phyloP scores from a whole-genome alignment of 2,797 vertebrate genomes.

The Delichon dasypus region DNA sequence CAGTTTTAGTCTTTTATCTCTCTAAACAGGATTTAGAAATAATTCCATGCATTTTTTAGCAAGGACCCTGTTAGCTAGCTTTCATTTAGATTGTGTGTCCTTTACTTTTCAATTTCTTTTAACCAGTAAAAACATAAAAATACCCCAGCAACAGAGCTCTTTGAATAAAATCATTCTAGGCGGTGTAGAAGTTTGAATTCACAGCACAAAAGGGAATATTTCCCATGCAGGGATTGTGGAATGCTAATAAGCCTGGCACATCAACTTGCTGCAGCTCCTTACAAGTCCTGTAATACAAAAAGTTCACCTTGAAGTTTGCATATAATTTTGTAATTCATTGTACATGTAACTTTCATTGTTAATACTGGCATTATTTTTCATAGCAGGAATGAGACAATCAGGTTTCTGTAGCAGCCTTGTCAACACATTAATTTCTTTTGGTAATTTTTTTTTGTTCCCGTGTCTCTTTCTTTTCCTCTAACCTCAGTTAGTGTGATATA shows the following conservation, averaged over 20 bases:
- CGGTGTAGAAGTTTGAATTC: constrained; percentile 19
- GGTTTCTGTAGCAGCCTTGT: background rate
- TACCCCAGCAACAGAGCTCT: background rate
- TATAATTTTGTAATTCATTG: constrained; percentile 25
- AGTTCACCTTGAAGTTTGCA: constrained; percentile 64
- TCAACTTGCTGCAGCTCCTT: constrained; percentile 18
- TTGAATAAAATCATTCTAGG: constrained; percentile 39
- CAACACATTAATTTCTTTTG: background rate
- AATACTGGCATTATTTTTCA: background rate
- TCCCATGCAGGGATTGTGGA: background rate
- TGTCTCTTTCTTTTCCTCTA: background rate
- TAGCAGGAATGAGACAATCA: background rate
- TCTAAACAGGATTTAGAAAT: background rate
- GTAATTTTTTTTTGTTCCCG: background rate
- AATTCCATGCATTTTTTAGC: background rate
- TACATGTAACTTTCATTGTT: constrained; percentile 3
- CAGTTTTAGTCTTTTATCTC: background rate
- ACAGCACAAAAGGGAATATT: constrained; percentile 17
- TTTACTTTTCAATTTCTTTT: constrained; percentile 26
- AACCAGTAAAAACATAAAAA: constrained; percentile 4
- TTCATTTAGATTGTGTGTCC: background rate
- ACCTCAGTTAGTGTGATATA: background rate
- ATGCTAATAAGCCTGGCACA: constrained; percentile 34
- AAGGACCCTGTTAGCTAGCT: background rate
- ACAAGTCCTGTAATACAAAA: constrained; percentile 21